These are phyloP conservation scores for Diadromus collaris DNA, from an alignment of 2,888 invertebrate species.

Conservation along the genomic window DNA sequence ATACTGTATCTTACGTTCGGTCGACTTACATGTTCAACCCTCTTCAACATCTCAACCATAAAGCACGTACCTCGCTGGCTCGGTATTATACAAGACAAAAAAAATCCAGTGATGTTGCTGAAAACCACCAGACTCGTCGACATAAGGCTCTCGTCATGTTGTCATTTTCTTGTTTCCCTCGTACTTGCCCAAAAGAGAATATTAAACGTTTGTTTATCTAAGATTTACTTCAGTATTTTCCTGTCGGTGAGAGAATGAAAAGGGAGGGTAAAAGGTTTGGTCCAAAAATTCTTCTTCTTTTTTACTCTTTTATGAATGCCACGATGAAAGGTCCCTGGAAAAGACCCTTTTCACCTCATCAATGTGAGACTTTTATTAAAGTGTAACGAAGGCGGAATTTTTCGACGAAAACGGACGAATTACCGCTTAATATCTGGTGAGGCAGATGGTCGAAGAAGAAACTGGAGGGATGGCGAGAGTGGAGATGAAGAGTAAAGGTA, in stretches of 20 bases:
- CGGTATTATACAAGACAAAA: slow-evolving; percentile 5
- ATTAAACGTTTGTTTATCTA: neutral
- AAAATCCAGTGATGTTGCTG: slow-evolving; percentile 1
- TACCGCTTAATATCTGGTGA: slow-evolving; percentile 29
- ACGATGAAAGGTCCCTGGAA: neutral
- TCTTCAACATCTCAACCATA: slow-evolving; percentile 14
- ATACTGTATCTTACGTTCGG: neutral
- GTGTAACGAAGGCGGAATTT: slow-evolving; percentile 32
- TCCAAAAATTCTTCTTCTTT: slow-evolving; percentile 6
- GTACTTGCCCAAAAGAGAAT: neutral
- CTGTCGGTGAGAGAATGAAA: neutral
- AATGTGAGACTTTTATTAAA: slow-evolving; percentile 35
- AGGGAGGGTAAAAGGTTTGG: neutral
- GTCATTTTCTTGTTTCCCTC: neutral
- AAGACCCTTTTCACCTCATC: neutral
- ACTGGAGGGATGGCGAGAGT: neutral
- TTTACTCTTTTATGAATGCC: neutral
- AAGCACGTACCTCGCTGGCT: slow-evolving; percentile 14
- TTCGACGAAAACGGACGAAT: slow-evolving; percentile 34
- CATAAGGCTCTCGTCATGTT: neutral
- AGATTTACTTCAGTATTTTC: neutral
- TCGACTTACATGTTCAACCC: neutral
- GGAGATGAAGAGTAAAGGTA: slow-evolving; percentile 14
- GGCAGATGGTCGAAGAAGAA: neutral
- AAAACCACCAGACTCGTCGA: neutral